Evolutionary conservation across 2,888 invertebrate genomes (phyloP).

Genomic region (Latheticus oryzae): DNA sequence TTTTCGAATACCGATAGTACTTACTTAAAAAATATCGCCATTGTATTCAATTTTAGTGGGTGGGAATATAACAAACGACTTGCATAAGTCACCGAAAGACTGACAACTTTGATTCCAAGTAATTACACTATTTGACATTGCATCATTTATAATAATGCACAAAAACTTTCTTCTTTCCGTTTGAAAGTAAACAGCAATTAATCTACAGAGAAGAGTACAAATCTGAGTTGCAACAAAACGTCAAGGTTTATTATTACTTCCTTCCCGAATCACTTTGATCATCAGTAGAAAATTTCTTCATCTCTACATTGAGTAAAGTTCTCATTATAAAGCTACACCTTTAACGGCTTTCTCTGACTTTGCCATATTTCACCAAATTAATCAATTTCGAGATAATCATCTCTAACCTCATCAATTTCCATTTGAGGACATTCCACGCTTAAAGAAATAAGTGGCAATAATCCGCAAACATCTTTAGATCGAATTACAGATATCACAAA

Average conservation of each 20-base stretch:
- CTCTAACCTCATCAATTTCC: conserved; percentile 12
- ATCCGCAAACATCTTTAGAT: conserved; percentile 31
- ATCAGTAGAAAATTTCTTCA: conserved; percentile 3
- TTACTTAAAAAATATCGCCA: conserved; percentile 28
- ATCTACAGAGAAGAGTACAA: conserved; percentile 15
- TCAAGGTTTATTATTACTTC: conserved; percentile 18
- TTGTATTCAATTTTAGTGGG: conserved; percentile 38
- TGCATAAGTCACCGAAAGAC: conserved; percentile 29
- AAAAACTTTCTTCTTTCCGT: background rate
- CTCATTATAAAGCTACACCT: too few species aligned
- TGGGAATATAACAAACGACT: conserved; percentile 27
- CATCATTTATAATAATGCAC: conserved; percentile 5
- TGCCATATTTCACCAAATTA: too few species aligned
- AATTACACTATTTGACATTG: conserved; percentile 10
- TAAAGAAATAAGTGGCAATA: conserved; percentile 24
- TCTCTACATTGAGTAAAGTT: too few species aligned
- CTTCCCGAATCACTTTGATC: conserved; percentile 11
- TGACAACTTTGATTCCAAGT: conserved; percentile 21
- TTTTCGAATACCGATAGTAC: conserved; percentile 30
- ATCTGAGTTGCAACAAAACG: conserved; percentile 13
- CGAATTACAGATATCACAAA: conserved; percentile 26
- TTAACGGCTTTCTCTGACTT: too few species aligned
- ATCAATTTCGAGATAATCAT: conserved; percentile 2
- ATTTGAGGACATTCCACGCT: conserved; percentile 14
- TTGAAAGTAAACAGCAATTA: conserved; percentile 11